Base-by-base conservation (phyloP, 2,797 vertebrate species). In the Carapus acus region DNA sequence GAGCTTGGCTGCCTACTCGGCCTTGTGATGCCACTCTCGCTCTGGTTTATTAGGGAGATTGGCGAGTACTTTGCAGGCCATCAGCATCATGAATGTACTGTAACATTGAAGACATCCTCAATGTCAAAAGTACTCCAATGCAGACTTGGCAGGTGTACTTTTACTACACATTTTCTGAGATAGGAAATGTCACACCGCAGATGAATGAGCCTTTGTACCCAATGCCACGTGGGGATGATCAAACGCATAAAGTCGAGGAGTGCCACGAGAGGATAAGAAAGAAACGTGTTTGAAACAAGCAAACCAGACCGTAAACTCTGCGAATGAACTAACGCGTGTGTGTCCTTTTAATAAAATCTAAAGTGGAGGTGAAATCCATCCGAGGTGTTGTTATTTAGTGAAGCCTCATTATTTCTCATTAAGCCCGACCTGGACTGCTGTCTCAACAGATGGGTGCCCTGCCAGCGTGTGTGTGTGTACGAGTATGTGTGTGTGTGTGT, bases 351-450 rank as follows among this genome's bases (percentile, higher is more conserved):
- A 79, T 81, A 78, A 78, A 79, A 65, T 61, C 34, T 58, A 67
- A 70, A 73, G 54, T 69, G 51, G 61, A 81, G 54, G 70, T 76
- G 58, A 76, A 76, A 65, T 75, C 62, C 61, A 47, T 73, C 52
- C 78, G 80, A 74, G 51, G 65, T 80, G 77, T 80, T 81, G 77
- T 83, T 83, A 59, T 79, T 76, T 74, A 70, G 67, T 70, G 63
- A 78, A 78, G 71, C 67, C 81, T 83, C 79, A 80, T 85, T 86
- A 83, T 80, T 85, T 79, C 74, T 78, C 79, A 84, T 83, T 79
- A 78, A 63, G 65, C 69, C 76, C 67, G 75, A 82, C 77, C 77
- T 81, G 79, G 73, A 78, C 76, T 79, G 65, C 73, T 82, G 71
- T 53, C 76, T 76, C 67, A 79, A 76, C 78, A 84, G 78, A 84